These are phyloP conservation scores for Gymnorhina tibicen DNA, from an alignment of 2,113 vertebrate genomes.

Conservation along the genomic window DNA sequence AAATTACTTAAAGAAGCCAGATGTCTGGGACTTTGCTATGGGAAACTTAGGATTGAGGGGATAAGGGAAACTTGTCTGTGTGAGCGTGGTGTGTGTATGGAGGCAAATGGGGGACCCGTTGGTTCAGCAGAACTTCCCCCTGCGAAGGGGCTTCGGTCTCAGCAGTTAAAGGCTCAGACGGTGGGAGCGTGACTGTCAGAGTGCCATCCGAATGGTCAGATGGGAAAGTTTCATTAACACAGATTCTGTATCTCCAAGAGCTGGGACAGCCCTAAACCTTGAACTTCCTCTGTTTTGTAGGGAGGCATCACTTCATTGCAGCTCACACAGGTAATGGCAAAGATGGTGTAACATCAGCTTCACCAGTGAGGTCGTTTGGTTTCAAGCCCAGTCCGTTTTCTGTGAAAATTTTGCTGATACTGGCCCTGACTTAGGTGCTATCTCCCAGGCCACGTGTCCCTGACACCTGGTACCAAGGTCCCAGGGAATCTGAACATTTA, in stretches of 20 bases:
- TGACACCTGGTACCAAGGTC: not conserved
- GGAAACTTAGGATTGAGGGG: not conserved
- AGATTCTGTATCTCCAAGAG: not conserved
- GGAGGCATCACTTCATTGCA: not conserved
- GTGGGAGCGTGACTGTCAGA: not conserved
- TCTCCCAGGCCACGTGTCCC: not conserved
- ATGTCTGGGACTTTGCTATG: not conserved
- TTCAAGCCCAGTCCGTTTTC: not conserved
- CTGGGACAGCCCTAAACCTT: not conserved
- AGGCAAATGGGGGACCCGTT: not conserved
- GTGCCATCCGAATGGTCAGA: not conserved
- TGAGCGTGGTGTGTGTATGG: not conserved
- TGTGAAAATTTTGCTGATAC: not conserved
- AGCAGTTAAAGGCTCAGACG: accelerated
- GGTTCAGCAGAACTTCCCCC: not conserved
- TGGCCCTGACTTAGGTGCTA: not conserved
- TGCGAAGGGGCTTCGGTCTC: accelerated
- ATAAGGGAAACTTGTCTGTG: not conserved
- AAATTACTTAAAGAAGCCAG: not conserved
- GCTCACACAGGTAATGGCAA: not conserved
- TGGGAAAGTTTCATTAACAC: not conserved
- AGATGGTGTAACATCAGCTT: not conserved
- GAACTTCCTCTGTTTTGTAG: not conserved
- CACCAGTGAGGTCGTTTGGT: not conserved
- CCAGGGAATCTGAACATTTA: not conserved